Conservation (phyloP, 2,888 invertebrate species). For the Polymixis flavicincta region DNA sequence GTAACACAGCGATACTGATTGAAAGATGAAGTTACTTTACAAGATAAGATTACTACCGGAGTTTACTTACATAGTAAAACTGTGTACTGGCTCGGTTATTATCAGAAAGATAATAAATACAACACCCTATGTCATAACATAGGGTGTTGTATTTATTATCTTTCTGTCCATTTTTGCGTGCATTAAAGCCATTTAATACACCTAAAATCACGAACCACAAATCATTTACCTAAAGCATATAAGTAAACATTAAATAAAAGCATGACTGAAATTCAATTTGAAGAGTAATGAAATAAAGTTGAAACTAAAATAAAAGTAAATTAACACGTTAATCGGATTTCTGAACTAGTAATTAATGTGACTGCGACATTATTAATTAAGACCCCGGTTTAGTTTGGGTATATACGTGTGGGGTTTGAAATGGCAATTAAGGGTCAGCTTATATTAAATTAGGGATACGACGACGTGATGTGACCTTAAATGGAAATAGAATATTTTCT, state of each 20-base stretch:
- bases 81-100: too few relatives aligned
- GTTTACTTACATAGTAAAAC: too few relatives aligned
- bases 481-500: slow-evolving; percentile 10
- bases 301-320: slow-evolving; percentile 56
- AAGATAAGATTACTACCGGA: neutral
- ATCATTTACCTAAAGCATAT: slow-evolving; percentile 16
- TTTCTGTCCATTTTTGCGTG: neutral
- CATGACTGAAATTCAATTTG: slow-evolving; percentile 44
- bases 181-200: neutral
- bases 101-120: neutral
- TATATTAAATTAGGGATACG: slow-evolving; percentile 42
- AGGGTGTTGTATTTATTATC: too few relatives aligned
- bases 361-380: slow-evolving; percentile 65
- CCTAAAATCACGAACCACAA: slow-evolving; percentile 1
- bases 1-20: neutral
- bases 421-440: slow-evolving; percentile 50
- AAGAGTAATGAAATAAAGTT: slow-evolving; percentile 48
- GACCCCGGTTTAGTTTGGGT: slow-evolving; percentile 61
- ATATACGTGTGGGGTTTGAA: slow-evolving; percentile 34
- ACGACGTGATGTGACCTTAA: slow-evolving; percentile 26
- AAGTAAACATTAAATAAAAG: slow-evolving; percentile 33
- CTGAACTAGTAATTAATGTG: slow-evolving; percentile 71
- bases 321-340: slow-evolving; percentile 66
- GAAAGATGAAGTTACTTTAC: neutral
- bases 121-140: neutral